These are phyloP conservation scores for Hemitrygon akajei DNA, from an alignment of 2,797 vertebrate genomes.

Conservation along the genomic window DNA sequence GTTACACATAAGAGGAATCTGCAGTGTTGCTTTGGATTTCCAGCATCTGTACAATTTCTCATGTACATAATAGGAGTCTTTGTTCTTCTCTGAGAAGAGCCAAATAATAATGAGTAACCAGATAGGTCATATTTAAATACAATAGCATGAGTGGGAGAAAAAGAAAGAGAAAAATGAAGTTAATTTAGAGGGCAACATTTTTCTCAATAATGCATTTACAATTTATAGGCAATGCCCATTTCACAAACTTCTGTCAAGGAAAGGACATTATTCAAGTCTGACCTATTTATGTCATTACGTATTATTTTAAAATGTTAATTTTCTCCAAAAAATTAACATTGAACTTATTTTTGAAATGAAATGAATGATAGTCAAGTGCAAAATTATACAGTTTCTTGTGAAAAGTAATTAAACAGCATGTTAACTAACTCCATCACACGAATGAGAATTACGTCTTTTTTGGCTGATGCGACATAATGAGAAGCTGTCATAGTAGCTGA, in stretches of 20 bases:
- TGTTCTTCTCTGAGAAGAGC: neutral
- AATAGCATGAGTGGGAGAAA: neutral
- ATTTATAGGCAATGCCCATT: neutral
- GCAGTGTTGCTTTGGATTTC: too few species aligned
- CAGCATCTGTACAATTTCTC: too few species aligned
- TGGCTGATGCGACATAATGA: slow-evolving; percentile 37
- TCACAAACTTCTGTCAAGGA: neutral
- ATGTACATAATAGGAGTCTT: neutral
- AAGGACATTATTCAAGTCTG: neutral
- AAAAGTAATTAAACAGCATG: slow-evolving; percentile 34
- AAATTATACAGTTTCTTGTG: slow-evolving; percentile 1
- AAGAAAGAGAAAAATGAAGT: too few species aligned
- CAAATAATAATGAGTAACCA: neutral
- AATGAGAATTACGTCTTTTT: slow-evolving; percentile 33
- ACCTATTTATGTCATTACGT: neutral
- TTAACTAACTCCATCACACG: slow-evolving; percentile 35
- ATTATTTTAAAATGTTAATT: neutral
- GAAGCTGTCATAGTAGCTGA: slow-evolving; percentile 21
- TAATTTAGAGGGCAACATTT: neutral
- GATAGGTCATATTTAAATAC: neutral
- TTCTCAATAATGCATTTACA: neutral
- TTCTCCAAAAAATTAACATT: neutral
- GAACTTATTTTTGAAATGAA: slow-evolving; percentile 9
- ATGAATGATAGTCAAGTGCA: neutral
- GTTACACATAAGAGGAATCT: neutral